Evolutionary conservation across 2,888 invertebrate species (phyloP), one percentile per base, ranked within the genome.

Genomic region (Conops quadrifasciatus): DNA sequence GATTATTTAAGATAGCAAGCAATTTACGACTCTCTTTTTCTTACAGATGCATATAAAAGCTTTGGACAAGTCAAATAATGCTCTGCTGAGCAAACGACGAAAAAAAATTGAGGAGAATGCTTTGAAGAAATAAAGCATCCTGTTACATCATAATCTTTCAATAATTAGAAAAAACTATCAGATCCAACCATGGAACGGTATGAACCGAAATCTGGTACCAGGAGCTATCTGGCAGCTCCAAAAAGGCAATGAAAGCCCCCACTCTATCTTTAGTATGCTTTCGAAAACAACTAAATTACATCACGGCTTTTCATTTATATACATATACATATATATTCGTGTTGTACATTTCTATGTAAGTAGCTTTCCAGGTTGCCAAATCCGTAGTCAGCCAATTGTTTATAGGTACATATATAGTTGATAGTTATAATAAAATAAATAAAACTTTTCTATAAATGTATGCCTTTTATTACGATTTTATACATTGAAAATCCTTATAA

Each of bases 61-160:
- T 7, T 87, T 98, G 79, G 95, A 95, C 78, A 92, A 94, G 80
- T 94, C 97, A 72, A 97, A 96, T 84, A 98, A 99, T 85, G 91
- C 96, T 0, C 87, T 98, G 70, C 87, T 98, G 49, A 94, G 94
- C 84, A 97, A 97, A 85, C 89, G 97, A 76, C 88, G 92, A 78
- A 91, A 91, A 83, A 83, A 85, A 72, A 80, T 84, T 68, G 85
- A 83, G 69, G 84, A 83, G 66, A 76, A 79, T 71, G 73, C 78
- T 1, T 56, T 62, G 43, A 45, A 66, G 56, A 70, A 70, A 45
- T 70, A 70, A 64, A 16, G 28, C 26, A 19, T 28, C 28, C 58
- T 45, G 2, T 66, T 56, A 13, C 66, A 53, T 65, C 30, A n/a
- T 36, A 36, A 9, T 36, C 36, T 36, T 36, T 9, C 36, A 36